Conservation (phyloP, 23 tunicate species). For the Corella eumyota region DNA sequence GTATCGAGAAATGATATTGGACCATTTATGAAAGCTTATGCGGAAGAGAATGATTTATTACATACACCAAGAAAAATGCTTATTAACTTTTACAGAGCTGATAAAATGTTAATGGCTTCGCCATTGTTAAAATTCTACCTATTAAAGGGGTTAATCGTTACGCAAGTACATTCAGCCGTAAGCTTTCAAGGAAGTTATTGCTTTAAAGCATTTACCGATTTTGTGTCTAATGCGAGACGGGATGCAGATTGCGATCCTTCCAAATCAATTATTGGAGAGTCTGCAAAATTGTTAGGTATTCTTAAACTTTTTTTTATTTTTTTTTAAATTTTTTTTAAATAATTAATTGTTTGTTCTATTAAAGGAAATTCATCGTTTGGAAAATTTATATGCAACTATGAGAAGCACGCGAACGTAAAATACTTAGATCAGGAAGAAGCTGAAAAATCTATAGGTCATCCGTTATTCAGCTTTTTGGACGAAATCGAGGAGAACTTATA, state of each 20-base stretch:
- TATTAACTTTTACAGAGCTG: neutral
- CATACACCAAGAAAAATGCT: neutral
- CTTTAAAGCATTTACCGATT: neutral
- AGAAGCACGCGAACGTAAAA: no score
- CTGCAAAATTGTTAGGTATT: neutral
- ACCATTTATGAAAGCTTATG: neutral
- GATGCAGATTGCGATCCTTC: neutral
- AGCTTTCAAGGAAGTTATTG: neutral
- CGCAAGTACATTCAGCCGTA: neutral
- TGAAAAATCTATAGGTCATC: no score
- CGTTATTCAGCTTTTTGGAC: no score
- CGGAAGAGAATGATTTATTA: neutral
- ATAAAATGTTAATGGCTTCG: neutral
- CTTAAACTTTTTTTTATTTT: no score
- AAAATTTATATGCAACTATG: no score
- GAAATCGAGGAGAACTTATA: no score
- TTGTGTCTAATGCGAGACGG: neutral
- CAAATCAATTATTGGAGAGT: neutral
- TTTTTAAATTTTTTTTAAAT: no score
- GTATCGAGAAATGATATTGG: neutral
- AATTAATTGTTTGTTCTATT: no score
- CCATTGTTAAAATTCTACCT: neutral
- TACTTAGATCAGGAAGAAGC: no score
- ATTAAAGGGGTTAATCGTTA: neutral
- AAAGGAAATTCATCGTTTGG: no score